These are phyloP conservation scores for Pseudomugil gertrudae DNA, from an alignment of 2,797 vertebrate species.

Conservation along the genomic window DNA sequence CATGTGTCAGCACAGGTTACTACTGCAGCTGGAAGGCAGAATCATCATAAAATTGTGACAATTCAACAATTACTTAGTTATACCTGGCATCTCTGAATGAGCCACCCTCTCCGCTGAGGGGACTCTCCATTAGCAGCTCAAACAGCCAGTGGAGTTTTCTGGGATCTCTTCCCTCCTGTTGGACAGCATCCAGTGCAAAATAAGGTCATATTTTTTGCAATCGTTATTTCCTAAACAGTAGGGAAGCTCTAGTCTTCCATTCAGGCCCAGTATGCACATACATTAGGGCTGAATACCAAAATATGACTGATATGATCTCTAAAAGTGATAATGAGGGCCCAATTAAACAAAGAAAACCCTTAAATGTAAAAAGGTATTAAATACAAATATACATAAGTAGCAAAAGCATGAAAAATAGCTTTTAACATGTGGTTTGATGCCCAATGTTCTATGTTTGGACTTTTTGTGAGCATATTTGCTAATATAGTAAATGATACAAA, in stretches of 20 bases:
- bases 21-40: constrained; percentile 60
- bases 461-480: neutral
- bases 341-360: neutral
- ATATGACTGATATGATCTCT: too few relatives aligned
- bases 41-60: constrained; percentile 44
- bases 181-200: constrained; percentile 34
- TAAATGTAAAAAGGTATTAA: too few relatives aligned
- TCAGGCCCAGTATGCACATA: neutral
- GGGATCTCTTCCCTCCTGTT: constrained; percentile 95
- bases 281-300: neutral
- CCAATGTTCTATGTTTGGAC: too few relatives aligned
- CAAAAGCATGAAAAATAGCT: too few relatives aligned
- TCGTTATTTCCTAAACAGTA: neutral
- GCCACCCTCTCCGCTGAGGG: constrained; percentile 93
- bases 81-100: constrained; percentile 89
- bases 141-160: constrained; percentile 96
- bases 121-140: constrained; percentile 94
- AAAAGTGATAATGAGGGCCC: neutral
- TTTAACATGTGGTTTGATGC: too few relatives aligned
- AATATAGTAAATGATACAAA: neutral
- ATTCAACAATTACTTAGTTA: constrained; percentile 18
- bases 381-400: too few relatives aligned
- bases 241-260: neutral
- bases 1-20: constrained; percentile 56
- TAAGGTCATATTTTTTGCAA: constrained; percentile 21